phyloP scores from a whole-genome alignment of 2,113 vertebrate genomes.

The Tautogolabrus adspersus region DNA sequence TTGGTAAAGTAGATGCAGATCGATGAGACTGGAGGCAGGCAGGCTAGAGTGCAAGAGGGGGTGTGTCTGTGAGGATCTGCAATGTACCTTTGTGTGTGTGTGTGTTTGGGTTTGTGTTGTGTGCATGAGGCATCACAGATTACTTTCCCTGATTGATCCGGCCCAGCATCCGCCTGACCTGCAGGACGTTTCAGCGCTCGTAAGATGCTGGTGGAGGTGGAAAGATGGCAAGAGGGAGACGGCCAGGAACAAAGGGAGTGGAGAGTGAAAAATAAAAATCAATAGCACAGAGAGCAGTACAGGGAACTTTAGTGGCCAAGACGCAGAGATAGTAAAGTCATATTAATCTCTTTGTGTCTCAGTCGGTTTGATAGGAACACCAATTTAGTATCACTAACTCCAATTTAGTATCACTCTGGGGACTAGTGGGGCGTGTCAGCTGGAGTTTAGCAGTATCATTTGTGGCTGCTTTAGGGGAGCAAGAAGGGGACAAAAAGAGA shows the following conservation, averaged over 20 bases:
- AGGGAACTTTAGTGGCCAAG: constrained; percentile 71
- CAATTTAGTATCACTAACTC: constrained; percentile 51
- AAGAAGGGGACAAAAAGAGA: neutral
- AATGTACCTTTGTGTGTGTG: constrained; percentile 7
- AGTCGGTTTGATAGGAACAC: constrained; percentile 71
- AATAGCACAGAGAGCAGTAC: constrained; percentile 70
- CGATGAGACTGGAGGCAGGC: constrained; percentile 83
- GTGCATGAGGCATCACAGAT: constrained; percentile 77
- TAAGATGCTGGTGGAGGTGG: constrained; percentile 71
- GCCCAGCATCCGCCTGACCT: constrained; percentile 81
- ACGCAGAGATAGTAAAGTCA: constrained; percentile 78
- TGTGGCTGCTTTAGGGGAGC: constrained; percentile 2
- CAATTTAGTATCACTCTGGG: constrained; percentile 49
- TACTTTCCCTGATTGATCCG: constrained; percentile 84
- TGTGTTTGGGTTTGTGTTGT: constrained; percentile 26
- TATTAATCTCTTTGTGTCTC: constrained; percentile 77
- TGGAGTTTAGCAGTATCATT: constrained; percentile 6
- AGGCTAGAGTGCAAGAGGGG: constrained; percentile 70
- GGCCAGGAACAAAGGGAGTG: constrained; percentile 61
- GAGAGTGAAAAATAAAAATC: constrained; percentile 81
- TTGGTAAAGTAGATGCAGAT: constrained; percentile 87
- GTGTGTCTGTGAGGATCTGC: constrained; percentile 8
- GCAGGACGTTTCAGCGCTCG: constrained; percentile 73
- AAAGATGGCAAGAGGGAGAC: constrained; percentile 51
- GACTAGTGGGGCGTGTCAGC: constrained; percentile 18